Conservation (phyloP, 2,113 vertebrate species). For the Macaca fascicularis region DNA sequence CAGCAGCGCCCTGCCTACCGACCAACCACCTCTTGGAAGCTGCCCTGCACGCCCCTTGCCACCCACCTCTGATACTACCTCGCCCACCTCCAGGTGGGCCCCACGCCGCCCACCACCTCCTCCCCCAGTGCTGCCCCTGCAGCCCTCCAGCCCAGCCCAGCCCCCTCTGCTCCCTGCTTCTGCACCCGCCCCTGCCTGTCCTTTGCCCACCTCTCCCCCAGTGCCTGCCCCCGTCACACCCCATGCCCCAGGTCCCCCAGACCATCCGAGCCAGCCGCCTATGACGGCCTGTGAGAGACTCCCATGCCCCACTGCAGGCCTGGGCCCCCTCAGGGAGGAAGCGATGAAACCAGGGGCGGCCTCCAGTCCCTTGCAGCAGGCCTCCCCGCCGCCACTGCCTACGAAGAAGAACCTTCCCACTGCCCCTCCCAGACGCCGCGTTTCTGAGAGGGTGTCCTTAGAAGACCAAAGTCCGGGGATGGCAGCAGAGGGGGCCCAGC, state of each 20-base stretch:
- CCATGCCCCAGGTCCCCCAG: slow-evolving; percentile 44
- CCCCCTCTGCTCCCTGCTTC: background rate
- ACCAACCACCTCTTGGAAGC: slow-evolving; percentile 75
- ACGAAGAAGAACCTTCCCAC: slow-evolving; percentile 54
- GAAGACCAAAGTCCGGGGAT: background rate
- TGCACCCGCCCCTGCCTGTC: background rate
- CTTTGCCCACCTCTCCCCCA: background rate
- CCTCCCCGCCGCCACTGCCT: background rate
- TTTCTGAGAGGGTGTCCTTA: slow-evolving; percentile 40
- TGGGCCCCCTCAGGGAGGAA: slow-evolving; percentile 78
- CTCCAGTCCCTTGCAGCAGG: background rate
- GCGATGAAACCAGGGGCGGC: slow-evolving; percentile 45
- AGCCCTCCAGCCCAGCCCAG: background rate
- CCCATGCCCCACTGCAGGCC: background rate
- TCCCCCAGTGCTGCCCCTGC: slow-evolving; percentile 77
- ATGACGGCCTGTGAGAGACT: slow-evolving; percentile 66
- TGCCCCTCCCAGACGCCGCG: slow-evolving; percentile 50
- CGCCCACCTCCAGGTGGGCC: slow-evolving; percentile 82
- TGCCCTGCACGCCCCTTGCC: slow-evolving; percentile 12
- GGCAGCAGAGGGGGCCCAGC: background rate
- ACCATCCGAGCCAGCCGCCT: slow-evolving; percentile 41
- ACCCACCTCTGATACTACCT: slow-evolving; percentile 50
- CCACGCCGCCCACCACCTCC: slow-evolving; percentile 87
- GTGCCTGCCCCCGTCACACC: background rate
- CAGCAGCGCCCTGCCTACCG: slow-evolving; percentile 63